A percentile compares a stretch with the other conserved stretches of the same genome.
phyloP scores from a whole-genome alignment of 2,797 vertebrate genomes.

The Steatocranus sp. region DNA sequence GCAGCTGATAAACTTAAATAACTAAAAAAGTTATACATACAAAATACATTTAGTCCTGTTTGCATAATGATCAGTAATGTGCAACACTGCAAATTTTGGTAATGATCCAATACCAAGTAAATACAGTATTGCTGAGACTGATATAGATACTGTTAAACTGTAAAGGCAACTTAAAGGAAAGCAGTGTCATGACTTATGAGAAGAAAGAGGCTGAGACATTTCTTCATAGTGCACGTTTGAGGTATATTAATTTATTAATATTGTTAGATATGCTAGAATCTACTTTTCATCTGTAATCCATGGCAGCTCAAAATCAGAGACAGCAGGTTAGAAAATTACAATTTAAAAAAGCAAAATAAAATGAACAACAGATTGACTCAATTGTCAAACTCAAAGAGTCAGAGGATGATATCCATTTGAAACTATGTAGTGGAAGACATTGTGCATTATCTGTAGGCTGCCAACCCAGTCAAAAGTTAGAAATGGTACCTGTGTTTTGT shows the following conservation, averaged over 20 bases:
- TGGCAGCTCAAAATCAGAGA: not conserved
- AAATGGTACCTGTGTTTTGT: not conserved
- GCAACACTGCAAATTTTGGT: not conserved
- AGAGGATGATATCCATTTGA: not conserved
- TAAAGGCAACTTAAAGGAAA: not conserved
- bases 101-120: not conserved
- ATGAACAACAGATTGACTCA: not conserved
- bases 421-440: not conserved
- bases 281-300: not conserved
- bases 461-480: not conserved
- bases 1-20: not conserved
- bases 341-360: not conserved
- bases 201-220: not conserved
- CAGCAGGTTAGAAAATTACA: not conserved
- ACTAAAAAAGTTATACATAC: not conserved
- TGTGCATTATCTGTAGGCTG: not conserved
- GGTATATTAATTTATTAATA: not conserved
- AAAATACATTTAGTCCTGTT: not conserved
- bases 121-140: not conserved
- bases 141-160: not conserved
- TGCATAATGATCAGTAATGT: not conserved
- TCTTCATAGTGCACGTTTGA: not conserved
- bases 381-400: not conserved
- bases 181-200: not conserved
- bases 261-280: not conserved